Conservation (phyloP, 1,140 invertebrate genomes). For the Dermatophagoides farinae region DNA sequence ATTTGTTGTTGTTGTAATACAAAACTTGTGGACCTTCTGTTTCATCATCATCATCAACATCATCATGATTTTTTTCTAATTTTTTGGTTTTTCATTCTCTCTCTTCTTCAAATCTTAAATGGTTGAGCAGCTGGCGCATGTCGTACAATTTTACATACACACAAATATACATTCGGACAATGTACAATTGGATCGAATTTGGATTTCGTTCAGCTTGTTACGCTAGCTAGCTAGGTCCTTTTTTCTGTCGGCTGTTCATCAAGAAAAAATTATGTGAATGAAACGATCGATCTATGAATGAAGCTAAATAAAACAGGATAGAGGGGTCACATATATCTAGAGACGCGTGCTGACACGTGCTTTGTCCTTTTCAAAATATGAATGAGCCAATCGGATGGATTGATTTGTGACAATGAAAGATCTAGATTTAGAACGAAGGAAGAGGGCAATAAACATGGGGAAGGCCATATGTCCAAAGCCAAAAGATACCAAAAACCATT, state of each 20-base stretch:
- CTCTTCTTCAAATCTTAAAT: neutral
- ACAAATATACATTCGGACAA: neutral
- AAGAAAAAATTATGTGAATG: no score
- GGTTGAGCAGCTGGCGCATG: slow-evolving; percentile 1
- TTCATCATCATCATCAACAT: neutral
- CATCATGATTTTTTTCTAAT: neutral
- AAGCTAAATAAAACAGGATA: no score
- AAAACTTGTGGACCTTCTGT: no score
- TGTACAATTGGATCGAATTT: no score
- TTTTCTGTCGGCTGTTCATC: neutral
- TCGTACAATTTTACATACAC: neutral
- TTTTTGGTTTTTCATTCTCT: neutral
- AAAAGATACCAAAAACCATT: no score
- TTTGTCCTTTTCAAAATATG: neutral
- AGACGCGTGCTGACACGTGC: slow-evolving; percentile 4
- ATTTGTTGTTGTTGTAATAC: no score
- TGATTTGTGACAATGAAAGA: no score
- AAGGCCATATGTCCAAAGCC: no score
- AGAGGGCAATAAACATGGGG: neutral
- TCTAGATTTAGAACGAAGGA: neutral
- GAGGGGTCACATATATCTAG: no score
- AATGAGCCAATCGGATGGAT: no score
- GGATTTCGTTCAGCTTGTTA: no score
- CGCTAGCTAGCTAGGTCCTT: neutral
- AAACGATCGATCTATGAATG: no score